These are phyloP conservation scores for Pipistrellus pipistrellus DNA, from an alignment of 2,797 vertebrate genomes.

Conservation along the genomic window DNA sequence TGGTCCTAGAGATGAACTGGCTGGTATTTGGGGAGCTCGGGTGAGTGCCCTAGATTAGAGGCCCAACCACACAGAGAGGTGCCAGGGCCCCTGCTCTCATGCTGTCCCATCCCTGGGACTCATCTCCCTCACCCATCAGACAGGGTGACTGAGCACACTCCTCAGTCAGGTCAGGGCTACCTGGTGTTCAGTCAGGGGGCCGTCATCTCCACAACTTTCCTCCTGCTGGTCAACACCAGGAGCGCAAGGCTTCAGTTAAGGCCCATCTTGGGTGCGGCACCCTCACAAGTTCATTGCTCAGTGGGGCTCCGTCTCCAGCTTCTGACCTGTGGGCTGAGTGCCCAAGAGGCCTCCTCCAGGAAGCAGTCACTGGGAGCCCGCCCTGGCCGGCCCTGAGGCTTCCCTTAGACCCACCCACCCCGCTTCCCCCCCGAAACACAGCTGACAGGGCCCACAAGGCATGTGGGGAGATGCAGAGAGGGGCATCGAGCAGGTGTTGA, in stretches of 20 bases:
- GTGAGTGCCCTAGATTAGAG: rapidly evolving
- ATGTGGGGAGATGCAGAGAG: background rate
- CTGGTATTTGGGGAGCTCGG: rapidly evolving
- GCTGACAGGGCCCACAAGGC: background rate
- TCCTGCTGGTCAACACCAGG: background rate
- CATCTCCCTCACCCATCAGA: background rate
- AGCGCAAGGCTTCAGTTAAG: background rate
- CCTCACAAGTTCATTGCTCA: no score
- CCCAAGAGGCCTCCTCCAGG: no score
- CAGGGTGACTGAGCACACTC: rapidly evolving
- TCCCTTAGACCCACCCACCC: background rate
- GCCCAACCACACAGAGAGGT: background rate
- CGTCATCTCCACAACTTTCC: rapidly evolving
- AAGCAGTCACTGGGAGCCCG: rapidly evolving
- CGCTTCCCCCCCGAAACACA: rapidly evolving
- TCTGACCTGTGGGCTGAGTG: background rate
- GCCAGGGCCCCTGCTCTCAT: background rate
- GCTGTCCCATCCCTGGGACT: background rate
- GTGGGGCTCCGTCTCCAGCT: background rate
- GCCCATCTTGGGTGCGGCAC: background rate
- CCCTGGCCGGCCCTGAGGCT: background rate
- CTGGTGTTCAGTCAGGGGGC: background rate
- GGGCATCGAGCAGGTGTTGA: background rate
- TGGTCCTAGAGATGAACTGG: background rate
- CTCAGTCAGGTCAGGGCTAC: background rate